phyloP scores from a whole-genome alignment of 1,140 invertebrate species.

The Hestina assimilis region DNA sequence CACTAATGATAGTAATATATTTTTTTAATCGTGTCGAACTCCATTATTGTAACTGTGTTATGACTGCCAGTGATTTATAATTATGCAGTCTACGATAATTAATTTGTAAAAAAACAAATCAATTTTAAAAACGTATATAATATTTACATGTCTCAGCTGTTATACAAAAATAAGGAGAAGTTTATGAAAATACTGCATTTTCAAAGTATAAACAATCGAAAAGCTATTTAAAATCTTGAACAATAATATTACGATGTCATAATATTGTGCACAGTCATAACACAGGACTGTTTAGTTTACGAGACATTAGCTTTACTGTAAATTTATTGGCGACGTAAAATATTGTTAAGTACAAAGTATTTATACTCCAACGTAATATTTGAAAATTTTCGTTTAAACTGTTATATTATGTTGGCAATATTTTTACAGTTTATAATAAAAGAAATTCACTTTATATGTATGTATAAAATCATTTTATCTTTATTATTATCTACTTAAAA shows the following conservation, averaged over 20 bases:
- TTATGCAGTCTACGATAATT: constrained; percentile 9
- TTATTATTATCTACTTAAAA: constrained; percentile 12
- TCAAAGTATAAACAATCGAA: background rate
- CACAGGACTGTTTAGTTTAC: constrained; percentile 23
- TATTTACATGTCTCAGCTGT: background rate
- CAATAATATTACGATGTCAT: constrained; percentile 14
- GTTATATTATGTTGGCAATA: constrained; percentile 20
- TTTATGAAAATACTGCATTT: background rate
- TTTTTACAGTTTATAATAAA: constrained; percentile 1
- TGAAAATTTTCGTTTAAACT: constrained; percentile 6
- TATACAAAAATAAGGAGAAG: background rate
- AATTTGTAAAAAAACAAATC: too few species aligned
- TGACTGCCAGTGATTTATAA: constrained; percentile 42
- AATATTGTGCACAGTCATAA: constrained; percentile 28
- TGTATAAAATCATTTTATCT: background rate
- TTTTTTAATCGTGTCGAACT: constrained; percentile 27
- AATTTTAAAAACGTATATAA: too few species aligned
- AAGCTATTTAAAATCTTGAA: constrained; percentile 15
- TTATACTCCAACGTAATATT: constrained; percentile 20
- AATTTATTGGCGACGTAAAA: constrained; percentile 26
- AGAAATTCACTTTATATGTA: background rate
- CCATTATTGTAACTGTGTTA: constrained; percentile 36
- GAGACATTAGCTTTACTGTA: constrained; percentile 25
- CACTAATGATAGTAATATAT: constrained; percentile 29
- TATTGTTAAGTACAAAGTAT: constrained; percentile 41